phyloP scores from a whole-genome alignment of 2,797 vertebrate species.

The Syngnathus acus region DNA sequence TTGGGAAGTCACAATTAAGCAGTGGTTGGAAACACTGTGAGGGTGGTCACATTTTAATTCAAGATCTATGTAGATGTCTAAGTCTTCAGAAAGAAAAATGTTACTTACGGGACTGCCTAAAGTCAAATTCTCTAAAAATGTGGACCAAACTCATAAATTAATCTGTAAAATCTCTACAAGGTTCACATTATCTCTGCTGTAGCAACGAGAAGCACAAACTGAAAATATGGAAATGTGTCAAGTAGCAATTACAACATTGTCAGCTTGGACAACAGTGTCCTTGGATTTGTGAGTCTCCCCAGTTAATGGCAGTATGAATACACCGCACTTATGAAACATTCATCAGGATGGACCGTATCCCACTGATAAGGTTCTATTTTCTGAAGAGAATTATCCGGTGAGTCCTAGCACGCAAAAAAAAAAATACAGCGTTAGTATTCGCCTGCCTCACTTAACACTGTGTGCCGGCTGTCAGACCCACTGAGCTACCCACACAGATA shows the following conservation, averaged over 20 bases:
- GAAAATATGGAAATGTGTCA: conserved; percentile 24
- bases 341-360: conserved; percentile 29
- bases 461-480: conserved; percentile 50
- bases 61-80: not conserved
- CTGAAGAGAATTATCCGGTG: conserved; percentile 19
- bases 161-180: not conserved
- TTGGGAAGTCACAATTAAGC: not conserved
- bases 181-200: conserved; percentile 5
- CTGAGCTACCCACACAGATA: conserved; percentile 57
- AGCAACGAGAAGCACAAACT: conserved; percentile 8
- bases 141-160: not conserved
- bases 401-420: conserved; percentile 24
- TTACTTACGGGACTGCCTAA: not conserved
- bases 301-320: conserved; percentile 42
- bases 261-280: conserved; percentile 25
- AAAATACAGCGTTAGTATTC: conserved; percentile 26
- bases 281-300: conserved; percentile 33
- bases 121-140: not conserved
- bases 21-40: not conserved
- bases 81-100: not conserved
- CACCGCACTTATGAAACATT: conserved; percentile 42
- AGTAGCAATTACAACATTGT: conserved; percentile 35
- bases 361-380: conserved; percentile 24
- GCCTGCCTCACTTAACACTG: conserved; percentile 44
- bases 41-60: not conserved